These are phyloP conservation scores for Copidosoma floridanum DNA, from an alignment of 1,140 invertebrate species.

Conservation along the genomic window DNA sequence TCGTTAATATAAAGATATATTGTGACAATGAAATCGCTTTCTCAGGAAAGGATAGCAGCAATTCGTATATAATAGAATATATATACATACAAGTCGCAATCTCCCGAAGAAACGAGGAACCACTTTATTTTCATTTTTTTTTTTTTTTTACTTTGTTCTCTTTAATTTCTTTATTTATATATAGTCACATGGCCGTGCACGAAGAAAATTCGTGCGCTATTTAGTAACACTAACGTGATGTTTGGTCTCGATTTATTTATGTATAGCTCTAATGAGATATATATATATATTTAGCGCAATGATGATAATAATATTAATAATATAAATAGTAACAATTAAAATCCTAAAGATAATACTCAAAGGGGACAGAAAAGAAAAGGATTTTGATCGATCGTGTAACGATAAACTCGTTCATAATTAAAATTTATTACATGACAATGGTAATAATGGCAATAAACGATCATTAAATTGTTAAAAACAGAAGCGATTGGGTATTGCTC, in stretches of 20 bases:
- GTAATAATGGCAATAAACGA: conserved; percentile 35
- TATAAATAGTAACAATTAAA: conserved; percentile 41
- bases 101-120: conserved; percentile 36
- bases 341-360: conserved; percentile 45
- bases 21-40: no score
- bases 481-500: conserved; percentile 30
- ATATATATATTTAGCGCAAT: no score
- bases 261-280: conserved; percentile 39
- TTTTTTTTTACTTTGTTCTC: no score
- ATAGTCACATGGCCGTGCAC: conserved; percentile 24
- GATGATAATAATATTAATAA: conserved; percentile 37
- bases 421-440: conserved; percentile 25
- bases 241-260: conserved; percentile 37
- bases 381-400: conserved; percentile 42
- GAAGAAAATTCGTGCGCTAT: conserved; percentile 25
- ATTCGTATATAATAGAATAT: no score
- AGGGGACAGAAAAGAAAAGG: conserved; percentile 33
- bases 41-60: no score
- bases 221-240: conserved; percentile 25
- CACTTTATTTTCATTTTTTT: not conserved
- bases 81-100: conserved; percentile 29
- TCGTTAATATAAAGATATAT: no score
- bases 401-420: conserved; percentile 35
- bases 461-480: conserved; percentile 32
- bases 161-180: not conserved